phyloP scores from a whole-genome alignment of 2,113 vertebrate genomes.

The Callipepla californica region DNA sequence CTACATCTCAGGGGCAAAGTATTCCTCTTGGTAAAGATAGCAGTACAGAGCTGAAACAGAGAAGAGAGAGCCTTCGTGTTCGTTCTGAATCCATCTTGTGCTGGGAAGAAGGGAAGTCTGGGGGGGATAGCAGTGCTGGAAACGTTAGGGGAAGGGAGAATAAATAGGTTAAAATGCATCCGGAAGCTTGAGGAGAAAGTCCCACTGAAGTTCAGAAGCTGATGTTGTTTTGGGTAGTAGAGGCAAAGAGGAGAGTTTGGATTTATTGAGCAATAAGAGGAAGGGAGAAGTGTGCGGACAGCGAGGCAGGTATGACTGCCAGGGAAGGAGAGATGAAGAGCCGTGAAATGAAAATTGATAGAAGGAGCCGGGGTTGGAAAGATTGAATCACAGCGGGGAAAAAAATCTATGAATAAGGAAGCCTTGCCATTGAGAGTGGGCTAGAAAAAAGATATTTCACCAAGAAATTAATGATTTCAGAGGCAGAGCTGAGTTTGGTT shows the following conservation, averaged over 20 bases:
- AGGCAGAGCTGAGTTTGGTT: neutral
- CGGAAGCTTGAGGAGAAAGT: neutral
- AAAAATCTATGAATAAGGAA: neutral
- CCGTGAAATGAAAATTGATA: neutral
- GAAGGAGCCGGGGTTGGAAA: neutral
- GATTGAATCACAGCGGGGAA: neutral
- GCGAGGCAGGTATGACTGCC: neutral
- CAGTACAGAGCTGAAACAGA: neutral
- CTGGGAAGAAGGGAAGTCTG: neutral
- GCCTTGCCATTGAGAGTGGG: neutral
- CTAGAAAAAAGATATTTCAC: neutral
- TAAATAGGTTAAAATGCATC: too few species aligned
- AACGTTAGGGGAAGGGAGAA: neutral
- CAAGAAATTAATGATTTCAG: fast-evolving
- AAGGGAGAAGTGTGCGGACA: neutral
- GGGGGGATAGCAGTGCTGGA: fast-evolving
- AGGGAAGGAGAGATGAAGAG: neutral
- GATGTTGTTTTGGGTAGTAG: neutral
- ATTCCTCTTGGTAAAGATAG: neutral
- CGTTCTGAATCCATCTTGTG: neutral
- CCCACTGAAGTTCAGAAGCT: neutral
- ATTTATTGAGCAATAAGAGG: neutral
- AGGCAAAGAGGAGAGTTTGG: neutral
- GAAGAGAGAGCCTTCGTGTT: neutral
- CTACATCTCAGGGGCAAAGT: neutral